A percentile compares a stretch with the other conserved stretches of the same genome.
These are phyloP conservation scores for Ramazzottius varieornatus DNA, from an alignment of 2,888 invertebrate species.

Conservation along the genomic window DNA sequence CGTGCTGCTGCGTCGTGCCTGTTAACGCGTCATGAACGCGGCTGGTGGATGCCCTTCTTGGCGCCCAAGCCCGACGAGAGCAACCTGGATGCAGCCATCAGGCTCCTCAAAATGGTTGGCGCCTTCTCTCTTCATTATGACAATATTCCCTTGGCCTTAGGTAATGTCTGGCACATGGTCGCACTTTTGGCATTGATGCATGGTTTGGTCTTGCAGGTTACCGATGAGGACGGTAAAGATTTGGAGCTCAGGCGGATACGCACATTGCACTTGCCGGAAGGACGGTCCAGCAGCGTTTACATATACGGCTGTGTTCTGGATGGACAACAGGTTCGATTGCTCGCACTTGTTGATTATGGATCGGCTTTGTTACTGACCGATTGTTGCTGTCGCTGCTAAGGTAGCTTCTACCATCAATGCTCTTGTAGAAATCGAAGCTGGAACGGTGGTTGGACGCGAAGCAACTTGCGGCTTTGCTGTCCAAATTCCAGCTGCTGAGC, in stretches of 20 bases:
- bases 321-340: not conserved
- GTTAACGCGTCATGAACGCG: not conserved
- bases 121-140: not conserved
- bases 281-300: not conserved
- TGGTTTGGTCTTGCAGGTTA: not conserved
- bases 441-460: not conserved
- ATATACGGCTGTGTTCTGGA: not conserved
- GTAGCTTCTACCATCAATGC: not conserved
- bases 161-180: no score
- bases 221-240: not conserved
- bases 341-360: not conserved
- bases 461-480: not conserved
- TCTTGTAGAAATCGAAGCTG: not conserved
- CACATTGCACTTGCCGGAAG: not conserved
- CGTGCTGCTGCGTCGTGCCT: not conserved
- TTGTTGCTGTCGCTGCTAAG: no score
- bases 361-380: no score
- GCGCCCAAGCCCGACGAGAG: not conserved
- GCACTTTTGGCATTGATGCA: not conserved
- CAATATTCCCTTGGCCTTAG: not conserved
- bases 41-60: not conserved
- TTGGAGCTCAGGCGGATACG: not conserved
- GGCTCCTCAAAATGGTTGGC: not conserved
- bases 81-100: not conserved
- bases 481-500: not conserved